These are phyloP conservation scores for Ectropis crepuscularia DNA, from an alignment of 2,888 invertebrate species.

Conservation along the genomic window DNA sequence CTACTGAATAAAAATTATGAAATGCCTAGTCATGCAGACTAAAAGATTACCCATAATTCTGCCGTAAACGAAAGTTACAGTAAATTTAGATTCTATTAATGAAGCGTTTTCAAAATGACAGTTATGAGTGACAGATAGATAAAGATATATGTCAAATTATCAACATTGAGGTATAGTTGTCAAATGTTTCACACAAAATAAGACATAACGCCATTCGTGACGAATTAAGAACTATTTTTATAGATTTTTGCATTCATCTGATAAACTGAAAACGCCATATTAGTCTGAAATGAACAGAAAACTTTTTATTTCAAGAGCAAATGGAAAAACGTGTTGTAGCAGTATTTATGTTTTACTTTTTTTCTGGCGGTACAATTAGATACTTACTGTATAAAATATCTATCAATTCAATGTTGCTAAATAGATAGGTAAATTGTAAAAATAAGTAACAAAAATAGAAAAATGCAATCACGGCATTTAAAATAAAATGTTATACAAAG, in stretches of 20 bases:
- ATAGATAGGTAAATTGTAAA: slow-evolving; percentile 79
- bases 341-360: slow-evolving; percentile 1
- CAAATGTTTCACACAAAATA: no score
- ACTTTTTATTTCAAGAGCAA: no score
- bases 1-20: not conserved
- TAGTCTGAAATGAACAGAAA: no score
- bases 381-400: slow-evolving; percentile 17
- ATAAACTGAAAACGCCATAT: no score
- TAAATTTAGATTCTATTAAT: not conserved
- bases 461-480: slow-evolving; percentile 34
- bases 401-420: slow-evolving; percentile 65
- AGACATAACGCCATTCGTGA: no score
- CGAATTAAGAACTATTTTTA: no score
- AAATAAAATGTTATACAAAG: slow-evolving; percentile 27
- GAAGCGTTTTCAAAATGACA: no score
- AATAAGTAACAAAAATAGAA: slow-evolving; percentile 53
- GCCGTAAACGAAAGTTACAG: slow-evolving; percentile 1
- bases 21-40: slow-evolving; percentile 2
- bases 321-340: no score
- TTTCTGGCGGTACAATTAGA: not conserved
- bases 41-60: not conserved
- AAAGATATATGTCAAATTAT: no score
- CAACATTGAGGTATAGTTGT: no score
- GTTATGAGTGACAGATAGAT: no score
- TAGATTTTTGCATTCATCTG: no score